Percentiles rank a stretch among this genome's conserved stretches.
Conservation (phyloP, 2,797 vertebrate species). For the Liparis tanakae region DNA sequence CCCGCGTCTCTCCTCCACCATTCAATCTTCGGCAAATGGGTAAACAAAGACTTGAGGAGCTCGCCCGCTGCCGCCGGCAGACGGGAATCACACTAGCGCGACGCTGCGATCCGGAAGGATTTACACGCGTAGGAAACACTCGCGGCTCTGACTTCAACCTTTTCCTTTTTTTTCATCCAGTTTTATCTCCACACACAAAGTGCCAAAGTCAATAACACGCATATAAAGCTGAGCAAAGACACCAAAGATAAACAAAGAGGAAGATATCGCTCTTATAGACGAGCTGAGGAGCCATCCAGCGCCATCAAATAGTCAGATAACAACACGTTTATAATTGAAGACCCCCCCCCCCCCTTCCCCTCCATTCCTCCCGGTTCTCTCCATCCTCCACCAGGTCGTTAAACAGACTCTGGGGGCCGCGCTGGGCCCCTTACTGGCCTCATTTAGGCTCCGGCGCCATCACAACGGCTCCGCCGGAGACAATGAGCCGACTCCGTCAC, state of each 20-base stretch:
- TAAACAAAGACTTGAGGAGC: neutral
- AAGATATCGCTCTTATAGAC: conserved; percentile 10
- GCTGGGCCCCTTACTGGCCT: conserved; percentile 79
- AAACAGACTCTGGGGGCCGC: conserved; percentile 76
- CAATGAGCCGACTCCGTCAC: conserved; percentile 74
- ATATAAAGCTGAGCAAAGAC: neutral
- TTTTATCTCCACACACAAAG: neutral
- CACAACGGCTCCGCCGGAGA: conserved; percentile 69
- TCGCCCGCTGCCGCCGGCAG: neutral
- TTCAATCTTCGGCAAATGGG: conserved; percentile 1
- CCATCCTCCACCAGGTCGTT: conserved; percentile 42
- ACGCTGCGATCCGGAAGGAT: neutral
- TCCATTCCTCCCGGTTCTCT: conserved; percentile 61
- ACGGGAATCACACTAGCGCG: neutral
- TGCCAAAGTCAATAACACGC: neutral
- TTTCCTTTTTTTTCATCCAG: neutral
- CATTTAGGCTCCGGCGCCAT: conserved; percentile 78
- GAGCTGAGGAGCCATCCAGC: neutral
- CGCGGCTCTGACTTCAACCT: neutral
- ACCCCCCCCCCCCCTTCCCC: conserved; percentile 27
- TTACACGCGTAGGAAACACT: neutral
- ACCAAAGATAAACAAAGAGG: neutral
- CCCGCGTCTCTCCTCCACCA: neutral
- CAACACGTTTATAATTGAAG: conserved; percentile 15
- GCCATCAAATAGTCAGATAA: neutral